These are phyloP conservation scores for Bombus cullumanus DNA, from an alignment of 1,140 invertebrate species.

Conservation along the genomic window DNA sequence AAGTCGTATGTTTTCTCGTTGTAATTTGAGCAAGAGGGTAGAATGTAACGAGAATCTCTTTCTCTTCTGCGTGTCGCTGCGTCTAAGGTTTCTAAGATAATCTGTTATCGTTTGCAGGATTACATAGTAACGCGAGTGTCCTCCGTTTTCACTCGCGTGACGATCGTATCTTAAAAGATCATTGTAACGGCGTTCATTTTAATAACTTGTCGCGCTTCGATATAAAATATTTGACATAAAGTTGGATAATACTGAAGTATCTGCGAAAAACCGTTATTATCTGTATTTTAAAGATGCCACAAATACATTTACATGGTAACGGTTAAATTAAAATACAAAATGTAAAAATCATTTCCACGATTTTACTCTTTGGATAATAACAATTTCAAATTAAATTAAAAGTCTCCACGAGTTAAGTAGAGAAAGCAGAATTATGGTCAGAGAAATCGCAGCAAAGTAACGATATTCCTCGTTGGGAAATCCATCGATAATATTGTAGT, in stretches of 20 bases:
- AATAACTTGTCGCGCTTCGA: too few species aligned
- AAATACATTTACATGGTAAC: too few species aligned
- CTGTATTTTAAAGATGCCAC: too few species aligned
- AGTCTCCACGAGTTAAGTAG: neutral
- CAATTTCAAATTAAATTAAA: too few species aligned
- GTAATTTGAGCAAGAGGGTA: constrained; percentile 62
- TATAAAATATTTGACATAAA: too few species aligned
- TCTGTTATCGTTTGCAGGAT: constrained; percentile 22
- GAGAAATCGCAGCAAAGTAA: neutral
- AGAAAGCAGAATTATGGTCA: neutral
- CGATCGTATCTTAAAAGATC: neutral
- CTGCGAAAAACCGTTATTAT: too few species aligned
- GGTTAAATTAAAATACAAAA: neutral
- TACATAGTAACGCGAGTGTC: neutral
- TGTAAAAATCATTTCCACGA: neutral
- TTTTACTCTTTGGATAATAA: too few species aligned
- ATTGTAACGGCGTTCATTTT: too few species aligned
- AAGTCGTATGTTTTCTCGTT: constrained; percentile 57
- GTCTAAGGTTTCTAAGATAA: constrained; percentile 39
- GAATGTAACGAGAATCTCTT: constrained; percentile 52
- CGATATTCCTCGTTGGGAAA: neutral
- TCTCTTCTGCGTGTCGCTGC: neutral
- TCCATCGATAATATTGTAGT: constrained; percentile 14
- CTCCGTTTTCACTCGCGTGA: neutral
- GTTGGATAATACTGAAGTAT: too few species aligned